Conservation (phyloP, 2,113 vertebrate genomes). For the Isurus oxyrinchus region DNA sequence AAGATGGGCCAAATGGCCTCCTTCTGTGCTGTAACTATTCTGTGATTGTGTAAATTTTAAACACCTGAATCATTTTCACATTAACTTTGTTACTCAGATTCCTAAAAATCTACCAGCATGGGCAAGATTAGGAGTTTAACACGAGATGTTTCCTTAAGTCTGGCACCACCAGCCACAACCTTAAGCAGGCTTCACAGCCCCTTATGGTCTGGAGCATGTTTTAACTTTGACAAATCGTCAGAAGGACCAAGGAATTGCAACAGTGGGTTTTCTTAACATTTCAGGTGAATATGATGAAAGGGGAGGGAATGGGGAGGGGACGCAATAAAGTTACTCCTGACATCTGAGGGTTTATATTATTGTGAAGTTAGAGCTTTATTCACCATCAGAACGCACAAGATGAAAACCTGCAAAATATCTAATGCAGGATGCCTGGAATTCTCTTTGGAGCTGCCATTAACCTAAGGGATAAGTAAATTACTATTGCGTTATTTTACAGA, state of each 20-base stretch:
- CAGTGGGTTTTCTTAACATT: too few species aligned
- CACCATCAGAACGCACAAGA: neutral
- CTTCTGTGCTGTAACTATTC: too few species aligned
- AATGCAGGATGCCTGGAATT: neutral
- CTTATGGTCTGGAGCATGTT: too few species aligned
- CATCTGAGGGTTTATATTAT: too few species aligned
- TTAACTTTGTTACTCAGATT: neutral
- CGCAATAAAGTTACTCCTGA: too few species aligned
- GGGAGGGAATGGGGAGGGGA: too few species aligned
- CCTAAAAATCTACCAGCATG: neutral
- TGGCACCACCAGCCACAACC: neutral
- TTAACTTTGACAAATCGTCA: too few species aligned
- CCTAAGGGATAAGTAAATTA: neutral
- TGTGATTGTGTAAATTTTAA: neutral
- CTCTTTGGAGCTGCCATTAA: neutral
- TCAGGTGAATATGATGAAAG: too few species aligned
- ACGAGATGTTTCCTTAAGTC: neutral
- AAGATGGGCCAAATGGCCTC: too few species aligned
- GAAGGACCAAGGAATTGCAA: too few species aligned
- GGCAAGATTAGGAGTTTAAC: neutral
- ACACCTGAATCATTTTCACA: neutral
- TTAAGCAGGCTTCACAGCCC: neutral
- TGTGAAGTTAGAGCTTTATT: neutral
- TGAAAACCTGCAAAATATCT: neutral
- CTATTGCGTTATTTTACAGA: neutral